Base-by-base conservation (phyloP, 2,888 invertebrate species). In the Heteromurus nitidus region DNA sequence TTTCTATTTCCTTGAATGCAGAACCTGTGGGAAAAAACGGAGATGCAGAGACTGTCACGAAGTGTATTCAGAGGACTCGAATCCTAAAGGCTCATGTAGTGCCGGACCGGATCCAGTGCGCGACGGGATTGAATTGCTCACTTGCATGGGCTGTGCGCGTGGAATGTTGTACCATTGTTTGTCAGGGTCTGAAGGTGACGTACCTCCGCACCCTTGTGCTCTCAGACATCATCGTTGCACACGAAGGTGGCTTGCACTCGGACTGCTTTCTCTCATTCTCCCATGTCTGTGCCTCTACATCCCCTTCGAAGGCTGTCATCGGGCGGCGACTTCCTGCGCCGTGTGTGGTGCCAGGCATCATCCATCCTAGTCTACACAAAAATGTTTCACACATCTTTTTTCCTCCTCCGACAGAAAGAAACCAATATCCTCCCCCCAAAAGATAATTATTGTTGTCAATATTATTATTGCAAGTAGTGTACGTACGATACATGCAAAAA, bases 281-380 rank as follows among this genome's bases (percentile, higher is more conserved):
- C 98, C 98, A 86, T 98, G 98, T 90, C 91, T 98, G 88, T 98
- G 97, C 92, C 95, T 96, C 90, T 98, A 98, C 91, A 93, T 94
- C 88, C 96, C 96, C 81, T 91, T 97, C 85, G 93, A 94, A 88
- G 93, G 95, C 87, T 93, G 94, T 88, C 96, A 97, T 90, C 92
- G 93, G 90, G 94, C 95, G 88, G 77, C 77, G 22, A 82, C 82
- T 55, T 92, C 92, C 72, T 95, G 96, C 88, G 94, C 94, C 81
- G 89, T 95, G 77, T 96, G 96, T 88, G 97, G 96, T 74, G 96
- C 96, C 5, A 92, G 92, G 87, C 97, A 97, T 88, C 86, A 88
- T 67, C 87, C 88, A 76, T 86, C 88, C 85, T 85, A 83, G 83
- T 85, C 85, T 30, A 64, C 50, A 64, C 73, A 75, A 67, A 73